These are phyloP conservation scores for Lingula anatina DNA, from an alignment of 2,888 invertebrate species.

Conservation along the genomic window DNA sequence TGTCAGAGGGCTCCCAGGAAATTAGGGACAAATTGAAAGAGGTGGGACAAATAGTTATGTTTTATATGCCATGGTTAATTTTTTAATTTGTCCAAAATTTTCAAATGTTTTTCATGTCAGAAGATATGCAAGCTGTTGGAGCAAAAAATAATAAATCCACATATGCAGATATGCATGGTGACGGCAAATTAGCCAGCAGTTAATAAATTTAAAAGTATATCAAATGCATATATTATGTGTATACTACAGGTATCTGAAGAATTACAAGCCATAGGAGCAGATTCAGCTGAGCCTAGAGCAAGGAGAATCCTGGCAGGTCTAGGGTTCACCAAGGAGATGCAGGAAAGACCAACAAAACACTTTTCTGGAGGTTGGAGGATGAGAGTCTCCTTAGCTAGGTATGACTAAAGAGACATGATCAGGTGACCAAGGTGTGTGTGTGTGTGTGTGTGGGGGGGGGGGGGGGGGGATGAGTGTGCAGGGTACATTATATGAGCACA, in stretches of 20 bases:
- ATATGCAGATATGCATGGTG: too few relatives aligned
- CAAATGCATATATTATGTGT: not conserved
- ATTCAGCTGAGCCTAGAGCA: slow-evolving; percentile 95
- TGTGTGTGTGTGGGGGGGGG: too few relatives aligned
- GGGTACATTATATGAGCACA: too few relatives aligned
- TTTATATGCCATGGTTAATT: not conserved
- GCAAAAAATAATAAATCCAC: too few relatives aligned
- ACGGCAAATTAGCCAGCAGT: too few relatives aligned
- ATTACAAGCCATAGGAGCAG: slow-evolving; percentile 91
- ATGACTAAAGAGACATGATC: not conserved
- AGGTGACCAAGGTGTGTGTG: not conserved
- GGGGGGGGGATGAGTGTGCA: too few relatives aligned
- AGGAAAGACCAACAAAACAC: slow-evolving; percentile 72
- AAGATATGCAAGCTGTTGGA: too few relatives aligned
- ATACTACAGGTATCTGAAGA: slow-evolving; percentile 81
- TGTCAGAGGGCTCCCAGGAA: slow-evolving; percentile 42
- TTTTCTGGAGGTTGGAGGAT: slow-evolving; percentile 92
- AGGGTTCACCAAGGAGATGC: slow-evolving; percentile 74
- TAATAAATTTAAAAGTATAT: not conserved
- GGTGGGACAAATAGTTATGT: too few relatives aligned
- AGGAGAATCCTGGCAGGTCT: slow-evolving; percentile 94
- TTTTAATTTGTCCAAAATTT: not conserved
- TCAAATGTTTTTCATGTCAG: too few relatives aligned
- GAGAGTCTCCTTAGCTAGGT: slow-evolving; percentile 92
- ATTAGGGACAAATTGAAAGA: slow-evolving; percentile 67